Percentiles rank a stretch among this genome's conserved stretches.
phyloP scores from a whole-genome alignment of 2,888 invertebrate genomes.

The Oegoconia quadripuncta region DNA sequence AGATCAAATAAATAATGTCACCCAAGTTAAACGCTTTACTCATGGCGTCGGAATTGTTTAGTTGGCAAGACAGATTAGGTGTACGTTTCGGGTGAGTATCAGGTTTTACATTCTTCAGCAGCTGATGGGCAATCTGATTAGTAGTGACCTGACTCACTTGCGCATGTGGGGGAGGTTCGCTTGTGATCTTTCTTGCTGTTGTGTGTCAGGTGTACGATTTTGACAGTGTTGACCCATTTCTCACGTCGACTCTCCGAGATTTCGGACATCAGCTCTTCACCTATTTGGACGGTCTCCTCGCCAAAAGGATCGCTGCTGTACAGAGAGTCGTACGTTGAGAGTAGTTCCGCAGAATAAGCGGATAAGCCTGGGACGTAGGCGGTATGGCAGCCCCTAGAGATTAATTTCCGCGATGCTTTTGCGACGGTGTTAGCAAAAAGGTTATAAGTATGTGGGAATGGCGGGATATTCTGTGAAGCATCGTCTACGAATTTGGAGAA shows the following conservation, averaged over 20 bases:
- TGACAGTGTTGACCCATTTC: conserved; percentile 7
- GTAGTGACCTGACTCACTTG: not conserved
- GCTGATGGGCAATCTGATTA: conserved; percentile 4
- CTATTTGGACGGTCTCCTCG: conserved; percentile 7
- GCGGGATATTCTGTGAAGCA: not conserved
- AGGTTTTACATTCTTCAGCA: not conserved
- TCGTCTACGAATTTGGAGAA: not conserved
- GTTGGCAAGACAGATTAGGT: not conserved
- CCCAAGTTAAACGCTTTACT: not conserved
- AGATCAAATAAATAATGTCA: too few species aligned
- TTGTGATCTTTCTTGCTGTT: conserved; percentile 9
- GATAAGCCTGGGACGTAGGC: conserved; percentile 4
- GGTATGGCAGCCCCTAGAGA: conserved; percentile 5
- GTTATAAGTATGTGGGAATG: not conserved
- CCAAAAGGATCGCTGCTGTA: conserved; percentile 1
- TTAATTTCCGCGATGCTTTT: not conserved
- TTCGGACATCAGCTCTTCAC: conserved; percentile 2
- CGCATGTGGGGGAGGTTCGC: conserved; percentile 8
- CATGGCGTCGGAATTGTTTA: not conserved
- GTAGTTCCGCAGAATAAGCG: not conserved
- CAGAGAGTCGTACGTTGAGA: not conserved
- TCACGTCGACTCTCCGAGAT: conserved; percentile 5
- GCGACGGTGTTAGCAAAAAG: not conserved
- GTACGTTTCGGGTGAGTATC: not conserved
- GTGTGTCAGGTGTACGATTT: conserved; percentile 8